Percentiles rank a stretch among this genome's conserved stretches.
These are phyloP conservation scores for Sinotaia quadrata DNA, from an alignment of 2,888 invertebrate species.

Conservation along the genomic window DNA sequence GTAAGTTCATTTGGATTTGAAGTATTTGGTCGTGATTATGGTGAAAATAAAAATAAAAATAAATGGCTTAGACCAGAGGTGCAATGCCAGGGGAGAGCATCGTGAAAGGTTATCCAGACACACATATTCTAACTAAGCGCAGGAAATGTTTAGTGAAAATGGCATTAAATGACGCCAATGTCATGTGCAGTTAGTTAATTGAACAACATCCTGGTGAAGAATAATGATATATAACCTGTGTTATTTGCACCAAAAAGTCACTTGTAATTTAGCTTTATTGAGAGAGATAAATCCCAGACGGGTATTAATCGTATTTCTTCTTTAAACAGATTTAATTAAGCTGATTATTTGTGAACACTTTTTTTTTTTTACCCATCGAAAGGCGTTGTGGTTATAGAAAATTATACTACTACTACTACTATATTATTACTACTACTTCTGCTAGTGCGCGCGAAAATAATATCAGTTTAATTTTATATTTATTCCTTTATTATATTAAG, in stretches of 20 bases:
- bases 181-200: conserved; percentile 22
- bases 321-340: too few species aligned
- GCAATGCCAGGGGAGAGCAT: neutral
- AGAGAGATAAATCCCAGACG: conserved; percentile 11
- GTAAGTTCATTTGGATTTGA: neutral
- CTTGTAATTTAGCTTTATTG: neutral
- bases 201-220: conserved; percentile 13
- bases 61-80: neutral
- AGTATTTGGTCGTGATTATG: neutral
- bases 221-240: conserved; percentile 16
- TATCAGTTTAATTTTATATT: too few species aligned
- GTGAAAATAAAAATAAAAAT: neutral
- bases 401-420: too few species aligned
- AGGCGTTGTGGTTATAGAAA: too few species aligned
- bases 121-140: conserved; percentile 26
- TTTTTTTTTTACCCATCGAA: too few species aligned
- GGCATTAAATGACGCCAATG: conserved; percentile 24
- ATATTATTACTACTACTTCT: too few species aligned
- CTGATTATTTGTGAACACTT: too few species aligned
- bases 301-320: too few species aligned
- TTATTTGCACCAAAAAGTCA: conserved; percentile 16
- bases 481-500: too few species aligned
- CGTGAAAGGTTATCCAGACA: conserved; percentile 27
- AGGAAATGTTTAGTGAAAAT: conserved; percentile 31
- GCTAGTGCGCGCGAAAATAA: too few species aligned